Base-by-base conservation (phyloP, 2,888 invertebrate species). In the Gisinianus flammeolus region DNA sequence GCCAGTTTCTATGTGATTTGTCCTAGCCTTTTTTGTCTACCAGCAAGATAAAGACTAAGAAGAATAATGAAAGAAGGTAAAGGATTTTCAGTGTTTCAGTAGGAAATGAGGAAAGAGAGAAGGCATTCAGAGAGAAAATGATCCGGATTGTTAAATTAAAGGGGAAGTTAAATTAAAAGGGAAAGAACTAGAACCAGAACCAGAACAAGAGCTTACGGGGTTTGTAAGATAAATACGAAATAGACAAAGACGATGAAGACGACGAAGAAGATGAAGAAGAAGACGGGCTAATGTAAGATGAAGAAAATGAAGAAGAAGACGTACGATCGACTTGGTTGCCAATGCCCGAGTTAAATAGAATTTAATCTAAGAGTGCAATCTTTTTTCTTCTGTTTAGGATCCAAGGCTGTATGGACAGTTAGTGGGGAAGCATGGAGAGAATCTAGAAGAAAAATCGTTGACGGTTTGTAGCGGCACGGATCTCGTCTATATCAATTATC, bases 401-500 rank as follows among this genome's bases (percentile, higher is more conserved):
- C 91, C 92, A 0, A 94, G 95, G 87, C 89, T 97, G 75, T 89
- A 90, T 81, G 90, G 90, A 86, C 94, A 93, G 86, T 89, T 98
- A 76, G 88, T 90, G 74, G 91, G 91, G 86, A 94, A 95, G 86
- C 93, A 95, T 86, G 94, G 95, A 1, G 91, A 88, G 35, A 91
- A 89, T 80, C 87, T 98, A 82, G 98, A 98, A 85, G 96, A 96
- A 81, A 93, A 96, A 86, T 97, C 97, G 5, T 89, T 99, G 71
- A 97, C 98, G 80, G 95, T 99, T 86, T 98, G 98, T 88, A 97
- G 97, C 86, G 98, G 98, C 16, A 95, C 96, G 22, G 99, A 99
- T 89, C 95, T 99, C 88, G 99, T 99, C 87, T 98, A 98, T 88
- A 97, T 98, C 87, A 97, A 94, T 88, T 97, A 97, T 88, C 97